These are phyloP conservation scores for Gymnoscopelus braueri DNA, from an alignment of 2,797 vertebrate genomes.

Conservation along the genomic window DNA sequence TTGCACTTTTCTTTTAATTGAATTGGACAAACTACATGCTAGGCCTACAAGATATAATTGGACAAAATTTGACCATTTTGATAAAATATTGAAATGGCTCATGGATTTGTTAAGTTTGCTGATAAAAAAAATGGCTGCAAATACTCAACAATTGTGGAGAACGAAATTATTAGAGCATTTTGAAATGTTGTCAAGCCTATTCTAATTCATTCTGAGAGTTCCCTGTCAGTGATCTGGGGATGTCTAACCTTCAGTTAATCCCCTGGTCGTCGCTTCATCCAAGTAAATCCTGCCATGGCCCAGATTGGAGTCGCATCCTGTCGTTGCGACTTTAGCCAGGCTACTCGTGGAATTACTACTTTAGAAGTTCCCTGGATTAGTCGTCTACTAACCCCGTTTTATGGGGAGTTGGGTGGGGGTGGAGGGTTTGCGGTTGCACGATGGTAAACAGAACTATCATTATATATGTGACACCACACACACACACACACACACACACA, in stretches of 20 bases:
- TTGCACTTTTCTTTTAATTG: too few relatives aligned
- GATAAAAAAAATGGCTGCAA: neutral
- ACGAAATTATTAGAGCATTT: conserved; percentile 28
- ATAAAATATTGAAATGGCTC: too few relatives aligned
- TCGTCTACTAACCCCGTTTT: conserved; percentile 1
- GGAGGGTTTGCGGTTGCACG: too few relatives aligned
- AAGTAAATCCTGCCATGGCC: conserved; percentile 83
- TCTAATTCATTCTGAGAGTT: conserved; percentile 57
- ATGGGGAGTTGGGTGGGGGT: neutral
- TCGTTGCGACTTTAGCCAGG: conserved; percentile 71
- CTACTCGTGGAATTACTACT: conserved; percentile 66
- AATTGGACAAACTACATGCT: too few relatives aligned
- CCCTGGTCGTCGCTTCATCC: conserved; percentile 77
- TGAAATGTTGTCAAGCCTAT: conserved; percentile 34
- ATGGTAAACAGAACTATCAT: too few relatives aligned
- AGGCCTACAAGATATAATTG: too few relatives aligned
- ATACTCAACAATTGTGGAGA: conserved; percentile 2
- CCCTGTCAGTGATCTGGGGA: conserved; percentile 70
- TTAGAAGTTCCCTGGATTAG: conserved; percentile 71
- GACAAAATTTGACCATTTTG: too few relatives aligned
- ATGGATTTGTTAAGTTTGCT: too few relatives aligned
- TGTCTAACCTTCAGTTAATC: conserved; percentile 80
- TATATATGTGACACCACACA: too few relatives aligned
- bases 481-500: too few relatives aligned
- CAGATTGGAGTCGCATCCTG: conserved; percentile 78